Evolutionary conservation across 2,888 invertebrate genomes (phyloP).

Genomic region (Pseudolycoriella hygida): DNA sequence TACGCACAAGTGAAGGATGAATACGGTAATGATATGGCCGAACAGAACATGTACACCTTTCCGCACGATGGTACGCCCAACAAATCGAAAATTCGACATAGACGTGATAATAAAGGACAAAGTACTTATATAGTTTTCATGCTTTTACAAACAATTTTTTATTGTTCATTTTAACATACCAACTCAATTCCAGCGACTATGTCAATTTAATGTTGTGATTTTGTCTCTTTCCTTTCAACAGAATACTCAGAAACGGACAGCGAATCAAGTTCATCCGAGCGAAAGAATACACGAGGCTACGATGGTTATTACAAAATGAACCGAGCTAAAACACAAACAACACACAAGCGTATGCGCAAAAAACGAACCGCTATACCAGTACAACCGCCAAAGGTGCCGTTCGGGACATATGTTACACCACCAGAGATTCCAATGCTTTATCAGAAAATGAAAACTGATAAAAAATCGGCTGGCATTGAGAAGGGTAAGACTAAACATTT

Average conservation of each 20-base stretch:
- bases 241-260: constrained; percentile 83
- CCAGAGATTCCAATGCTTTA: constrained; percentile 41
- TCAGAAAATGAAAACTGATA: constrained; percentile 26
- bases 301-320: constrained; percentile 46
- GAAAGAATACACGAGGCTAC: constrained; percentile 28
- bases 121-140: constrained; percentile 21
- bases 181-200: background rate
- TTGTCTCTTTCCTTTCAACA: constrained; percentile 19
- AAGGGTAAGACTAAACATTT: constrained; percentile 19
- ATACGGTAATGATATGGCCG: constrained; percentile 41
- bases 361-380: constrained; percentile 68
- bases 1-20: constrained; percentile 46
- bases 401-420: constrained; percentile 47
- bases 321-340: constrained; percentile 41
- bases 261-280: constrained; percentile 39
- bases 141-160: constrained; percentile 4
- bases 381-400: constrained; percentile 63
- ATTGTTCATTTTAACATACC: constrained; percentile 6
- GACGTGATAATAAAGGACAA: constrained; percentile 41
- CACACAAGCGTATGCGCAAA: constrained; percentile 53
- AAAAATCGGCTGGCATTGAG: constrained; percentile 14
- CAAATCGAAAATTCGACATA: constrained; percentile 37
- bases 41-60: constrained; percentile 3
- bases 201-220: background rate
- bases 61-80: constrained; percentile 30